A percentile compares a stretch with the other conserved stretches of the same genome.
Evolutionary conservation across 2,888 invertebrate genomes (phyloP).

Genomic region (Drosophila quinaria): DNA sequence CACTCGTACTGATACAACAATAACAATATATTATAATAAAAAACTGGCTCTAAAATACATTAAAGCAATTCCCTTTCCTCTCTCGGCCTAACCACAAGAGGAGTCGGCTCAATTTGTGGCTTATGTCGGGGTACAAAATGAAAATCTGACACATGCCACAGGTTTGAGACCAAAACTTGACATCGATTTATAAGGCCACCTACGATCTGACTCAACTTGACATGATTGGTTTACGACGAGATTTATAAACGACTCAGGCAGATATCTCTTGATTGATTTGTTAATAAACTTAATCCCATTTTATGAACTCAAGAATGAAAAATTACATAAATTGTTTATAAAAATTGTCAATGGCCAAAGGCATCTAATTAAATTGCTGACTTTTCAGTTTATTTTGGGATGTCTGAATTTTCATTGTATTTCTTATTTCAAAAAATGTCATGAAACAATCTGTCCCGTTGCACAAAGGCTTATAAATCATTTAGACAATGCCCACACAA

Average conservation of each 20-base stretch:
- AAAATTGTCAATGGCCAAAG: background rate
- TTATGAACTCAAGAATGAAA: background rate
- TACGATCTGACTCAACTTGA: constrained; percentile 63
- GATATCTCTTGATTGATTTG: constrained; percentile 18
- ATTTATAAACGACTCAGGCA: constrained; percentile 45
- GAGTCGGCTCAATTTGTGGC: constrained; percentile 21
- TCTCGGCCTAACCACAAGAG: constrained; percentile 3
- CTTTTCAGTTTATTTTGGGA: constrained; percentile 3
- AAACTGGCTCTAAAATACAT: constrained; percentile 51
- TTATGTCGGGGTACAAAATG: background rate
- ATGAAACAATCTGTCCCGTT: constrained; percentile 28
- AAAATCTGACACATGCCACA: constrained; percentile 21
- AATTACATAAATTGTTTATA: constrained; percentile 6
- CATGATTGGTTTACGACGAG: constrained; percentile 70
- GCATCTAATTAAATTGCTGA: constrained; percentile 20
- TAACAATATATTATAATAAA: constrained; percentile 8
- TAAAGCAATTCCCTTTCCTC: constrained; percentile 7
- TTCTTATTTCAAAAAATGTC: background rate
- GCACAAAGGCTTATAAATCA: constrained; percentile 49
- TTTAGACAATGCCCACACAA: constrained; percentile 19
- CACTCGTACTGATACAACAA: background rate
- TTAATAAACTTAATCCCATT: constrained; percentile 4
- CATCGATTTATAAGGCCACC: constrained; percentile 50
- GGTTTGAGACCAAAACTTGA: constrained; percentile 16
- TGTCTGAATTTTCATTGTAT: constrained; percentile 22